A percentile compares a stretch with the other conserved stretches of the same genome.
Conservation (phyloP, 2,797 vertebrate species). For the Phalanger gymnotis region DNA sequence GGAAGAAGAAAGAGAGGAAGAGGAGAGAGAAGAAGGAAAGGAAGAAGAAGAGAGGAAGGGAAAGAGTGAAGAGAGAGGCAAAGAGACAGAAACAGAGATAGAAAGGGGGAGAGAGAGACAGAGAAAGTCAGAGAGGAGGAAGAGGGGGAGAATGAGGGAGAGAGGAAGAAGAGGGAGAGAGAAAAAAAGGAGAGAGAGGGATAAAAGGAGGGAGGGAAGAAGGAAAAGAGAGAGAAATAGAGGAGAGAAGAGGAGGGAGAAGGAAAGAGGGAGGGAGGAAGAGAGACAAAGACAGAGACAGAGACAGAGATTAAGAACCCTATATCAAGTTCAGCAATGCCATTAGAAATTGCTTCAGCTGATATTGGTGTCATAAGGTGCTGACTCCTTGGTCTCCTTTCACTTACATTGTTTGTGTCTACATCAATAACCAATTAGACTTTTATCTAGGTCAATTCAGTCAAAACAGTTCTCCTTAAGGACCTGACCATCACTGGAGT, state of each 20-base stretch:
- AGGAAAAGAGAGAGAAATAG: not conserved
- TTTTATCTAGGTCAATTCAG: conserved; percentile 19
- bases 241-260: not conserved
- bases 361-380: not conserved
- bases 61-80: not conserved
- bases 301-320: not conserved
- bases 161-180: not conserved
- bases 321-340: not conserved
- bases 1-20: not conserved
- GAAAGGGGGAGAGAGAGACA: no score
- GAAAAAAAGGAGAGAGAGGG: not conserved
- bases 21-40: not conserved
- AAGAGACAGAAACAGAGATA: not conserved
- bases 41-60: not conserved
- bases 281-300: not conserved
- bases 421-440: not conserved
- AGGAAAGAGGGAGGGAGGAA: not conserved
- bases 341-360: not conserved
- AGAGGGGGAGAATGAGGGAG: not conserved
- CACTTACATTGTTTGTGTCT: not conserved
- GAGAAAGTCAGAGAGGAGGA: not conserved
- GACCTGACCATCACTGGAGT: not conserved
- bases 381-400: not conserved
- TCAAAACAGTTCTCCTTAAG: not conserved
- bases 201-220: not conserved